A percentile compares a stretch with the other conserved stretches of the same genome.
phyloP scores from a whole-genome alignment of 2,113 vertebrate species.

The Rhodinocichla rosea region DNA sequence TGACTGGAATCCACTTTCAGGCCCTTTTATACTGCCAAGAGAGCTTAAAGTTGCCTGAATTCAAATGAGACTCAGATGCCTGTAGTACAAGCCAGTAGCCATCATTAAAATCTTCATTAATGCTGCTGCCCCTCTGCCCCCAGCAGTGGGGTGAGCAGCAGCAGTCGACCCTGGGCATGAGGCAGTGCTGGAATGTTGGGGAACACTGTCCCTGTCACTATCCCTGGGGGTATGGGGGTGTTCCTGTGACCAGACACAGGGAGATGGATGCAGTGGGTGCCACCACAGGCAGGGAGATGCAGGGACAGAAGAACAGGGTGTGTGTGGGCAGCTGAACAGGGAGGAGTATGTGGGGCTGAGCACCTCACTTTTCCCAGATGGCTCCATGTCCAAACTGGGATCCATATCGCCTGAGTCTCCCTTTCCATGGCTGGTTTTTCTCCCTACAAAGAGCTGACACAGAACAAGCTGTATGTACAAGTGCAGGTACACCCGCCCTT shows the following conservation, averaged over 20 bases:
- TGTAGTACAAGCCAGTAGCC: not conserved
- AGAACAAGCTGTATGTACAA: not conserved
- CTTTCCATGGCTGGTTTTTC: not conserved
- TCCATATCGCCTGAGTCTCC: fast-evolving
- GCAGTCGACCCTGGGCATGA: fast-evolving
- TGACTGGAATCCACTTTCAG: slow-evolving; percentile 67
- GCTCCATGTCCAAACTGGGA: not conserved
- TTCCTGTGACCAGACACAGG: fast-evolving
- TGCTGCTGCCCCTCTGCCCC: not conserved
- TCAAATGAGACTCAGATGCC: slow-evolving; percentile 58
- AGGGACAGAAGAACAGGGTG: fast-evolving
- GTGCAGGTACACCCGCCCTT: slow-evolving; percentile 16
- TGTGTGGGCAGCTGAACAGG: not conserved
- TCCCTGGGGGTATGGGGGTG: fast-evolving
- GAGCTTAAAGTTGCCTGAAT: slow-evolving; percentile 66
- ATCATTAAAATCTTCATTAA: slow-evolving; percentile 12
- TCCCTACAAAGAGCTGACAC: not conserved
- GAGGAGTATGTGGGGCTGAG: not conserved
- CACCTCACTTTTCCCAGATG: not conserved
- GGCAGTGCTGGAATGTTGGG: not conserved
- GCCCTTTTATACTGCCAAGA: slow-evolving; percentile 63
- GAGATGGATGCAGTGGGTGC: not conserved
- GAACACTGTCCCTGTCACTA: not conserved
- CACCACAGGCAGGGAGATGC: fast-evolving
- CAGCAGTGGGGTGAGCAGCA: not conserved